Base-by-base conservation (phyloP, 2,797 vertebrate species). In the Cirrhinus mrigala region DNA sequence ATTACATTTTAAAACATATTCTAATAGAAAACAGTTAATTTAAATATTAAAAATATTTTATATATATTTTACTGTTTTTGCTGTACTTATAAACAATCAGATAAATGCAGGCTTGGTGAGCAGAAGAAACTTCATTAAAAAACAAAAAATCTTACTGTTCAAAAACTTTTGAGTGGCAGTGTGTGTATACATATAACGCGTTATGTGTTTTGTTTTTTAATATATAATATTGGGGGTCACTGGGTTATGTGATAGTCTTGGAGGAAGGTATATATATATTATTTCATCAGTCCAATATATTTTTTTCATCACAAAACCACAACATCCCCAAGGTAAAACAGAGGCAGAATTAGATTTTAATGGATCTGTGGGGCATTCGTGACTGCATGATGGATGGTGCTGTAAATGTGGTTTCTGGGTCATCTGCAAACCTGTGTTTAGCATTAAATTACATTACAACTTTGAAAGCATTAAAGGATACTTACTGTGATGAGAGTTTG, bases 401-500 rank as follows among this genome's bases (percentile, higher is more conserved):
- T 62, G 22, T 79, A 27, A 79, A 70, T 48, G n/a, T 73, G 68
- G 40, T 46, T 79, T 64, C 40, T 29, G 60, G 24, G 24, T 64
- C 27, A 79, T 66, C 24, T 81, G 20, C 33, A 64, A 48, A 24
- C 60, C 48, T 33, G 48, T 0, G 2, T 81, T 81, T 81, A 40
- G 11, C 33, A 58, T 76, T 18, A 3, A 64, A 50, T 40, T 9
- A 29, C 4, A 37, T 52, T 24, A n/a, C 3, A 69, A 6, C 48
- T n/a, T n/a, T 20, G 24, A 27, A 16, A 44, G 29, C 83, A 52
- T 78, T 1, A 62, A 50, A 70, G 15, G 9, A 18, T 87, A 97
- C 97, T 97, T 90, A 99, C 98, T 44, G 96, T 99, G 91, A 96
- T 96, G 87, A 99, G 94, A 24, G 97, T 97, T 91, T 99, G 98